These are phyloP conservation scores for Eumerus sabulonum DNA, from an alignment of 2,888 invertebrate species.

Conservation along the genomic window DNA sequence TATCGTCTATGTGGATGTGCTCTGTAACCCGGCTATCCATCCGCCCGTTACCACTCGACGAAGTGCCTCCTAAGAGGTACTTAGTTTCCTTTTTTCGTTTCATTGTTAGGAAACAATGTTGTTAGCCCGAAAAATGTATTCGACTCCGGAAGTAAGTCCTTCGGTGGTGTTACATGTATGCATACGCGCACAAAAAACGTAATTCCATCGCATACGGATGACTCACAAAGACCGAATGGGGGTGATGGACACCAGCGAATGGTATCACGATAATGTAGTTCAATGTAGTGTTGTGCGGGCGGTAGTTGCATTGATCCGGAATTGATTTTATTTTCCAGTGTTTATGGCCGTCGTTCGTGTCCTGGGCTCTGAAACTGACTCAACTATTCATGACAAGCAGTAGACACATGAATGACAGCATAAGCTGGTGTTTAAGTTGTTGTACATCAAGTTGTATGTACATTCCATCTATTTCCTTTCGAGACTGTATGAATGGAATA, in stretches of 20 bases:
- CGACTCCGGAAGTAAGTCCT: constrained; percentile 57
- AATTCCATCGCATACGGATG: neutral
- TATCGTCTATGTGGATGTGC: too few species aligned
- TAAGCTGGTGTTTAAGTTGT: too few species aligned
- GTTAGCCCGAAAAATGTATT: constrained; percentile 62
- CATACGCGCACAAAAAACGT: neutral
- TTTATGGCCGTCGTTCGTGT: too few species aligned
- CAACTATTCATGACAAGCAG: too few species aligned
- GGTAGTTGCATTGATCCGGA: constrained; percentile 30
- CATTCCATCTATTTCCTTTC: too few species aligned
- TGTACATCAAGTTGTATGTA: too few species aligned
- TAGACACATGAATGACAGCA: too few species aligned
- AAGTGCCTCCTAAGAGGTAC: constrained; percentile 58
- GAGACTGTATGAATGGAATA: too few species aligned
- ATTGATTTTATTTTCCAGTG: constrained; percentile 31
- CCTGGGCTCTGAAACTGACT: too few species aligned
- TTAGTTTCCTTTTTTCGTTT: constrained; percentile 59
- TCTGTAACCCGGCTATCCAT: too few species aligned
- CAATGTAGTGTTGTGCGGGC: constrained; percentile 16
- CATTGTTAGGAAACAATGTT: constrained; percentile 65
- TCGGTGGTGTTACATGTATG: constrained; percentile 6
- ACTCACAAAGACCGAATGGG: neutral
- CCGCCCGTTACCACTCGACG: neutral
- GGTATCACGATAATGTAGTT: constrained; percentile 4
- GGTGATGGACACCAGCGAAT: neutral